Base-by-base conservation (phyloP, 2,888 invertebrate genomes). In the Synergus itoensis region DNA sequence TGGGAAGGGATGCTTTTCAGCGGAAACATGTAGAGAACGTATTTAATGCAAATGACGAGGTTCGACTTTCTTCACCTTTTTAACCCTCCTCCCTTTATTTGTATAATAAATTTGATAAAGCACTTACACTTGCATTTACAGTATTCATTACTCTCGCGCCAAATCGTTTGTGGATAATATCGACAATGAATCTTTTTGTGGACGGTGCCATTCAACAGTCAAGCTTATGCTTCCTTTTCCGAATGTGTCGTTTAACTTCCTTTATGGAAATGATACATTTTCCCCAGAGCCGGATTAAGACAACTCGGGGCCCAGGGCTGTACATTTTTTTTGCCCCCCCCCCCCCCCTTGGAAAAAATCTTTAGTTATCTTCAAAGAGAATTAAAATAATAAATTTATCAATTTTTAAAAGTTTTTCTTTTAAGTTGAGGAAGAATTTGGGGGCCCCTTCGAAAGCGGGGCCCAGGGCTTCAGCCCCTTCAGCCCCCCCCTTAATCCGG, bases 161-260 rank as follows among this genome's bases (percentile, higher is more conserved):
- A 89, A 89, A 88, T 88, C 88, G 86, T 87, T 89, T 82, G 88
- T 87, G 88, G 87, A 87, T 89, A 88, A 89, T 88, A 83, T 83
- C 79, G 77, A 78, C 65, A 84, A 85, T 88, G 85, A 87, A 88
- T 88, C 88, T 86, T 81, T 77, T 64, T 45, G 57, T 41, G 53
- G 41, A 69, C 69, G 62, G 45, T 67, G 67, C 67, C 67, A 67
- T 67, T 67, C 67, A 45, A 67, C 67, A 67, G 67, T 45, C 14
- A 21, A 40, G 64, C 64, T 64, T 64, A 64, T 64, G 64, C 64
- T 45, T 67, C 21, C 14, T 67, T 45, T 67, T 67, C n/a, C 45
- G 4, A 67, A 21, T 67, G 28, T 67, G 67, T 67, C 64, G 64
- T 64, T 64, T 64, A 40, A 63, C 36, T 36, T 64, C 8, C 21